Base-by-base conservation (phyloP, 2,888 invertebrate genomes). In the Exephanes ischioxanthus region DNA sequence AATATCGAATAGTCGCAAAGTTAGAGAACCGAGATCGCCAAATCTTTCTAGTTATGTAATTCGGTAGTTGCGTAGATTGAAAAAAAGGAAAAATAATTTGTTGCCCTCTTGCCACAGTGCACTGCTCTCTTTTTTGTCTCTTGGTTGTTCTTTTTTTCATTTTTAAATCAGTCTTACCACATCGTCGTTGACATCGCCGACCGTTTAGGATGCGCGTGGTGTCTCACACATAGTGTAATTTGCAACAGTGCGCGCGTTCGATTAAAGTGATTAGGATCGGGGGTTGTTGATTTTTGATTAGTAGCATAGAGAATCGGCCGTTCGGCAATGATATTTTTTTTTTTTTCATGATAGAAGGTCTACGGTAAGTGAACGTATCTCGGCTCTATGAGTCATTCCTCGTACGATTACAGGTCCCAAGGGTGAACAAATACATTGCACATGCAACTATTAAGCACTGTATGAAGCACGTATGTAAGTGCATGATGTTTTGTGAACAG, bases 401-500 rank as follows among this genome's bases (percentile, higher is more conserved):
- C 91, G 91, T 91, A 92, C 88, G 86, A 89, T 80, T 77, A 80
- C 80, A 78, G 76, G 63, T 92, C 92, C 94, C 93, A 93, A 91
- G 91, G 83, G 90, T 93, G 91, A 86, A 94, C 93, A 92, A 93
- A 93, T 93, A 93, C 93, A 93, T 93, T 92, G 93, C 93, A 92
- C 94, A 94, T 94, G 94, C 94, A 94, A 93, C 92, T 94, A 92
- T 92, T 89, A 91, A 94, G 94, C 93, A 92, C 92, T 91, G 92
- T 93, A 90, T 91, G 75, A 93, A 93, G 93, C 93, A 91, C 92
- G 90, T 92, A 91, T 92, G 91, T 91, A 90, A 91, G 93, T 93
- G 92, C 93, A 91, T 89, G 89, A 92, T 92, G 90, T 91, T 91
- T 88, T 90, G 78, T 79, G 84, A 63, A 73, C 63, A 75, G 66